These are phyloP conservation scores for Pseudomyrmex pallidus DNA, from an alignment of 1,140 invertebrate genomes.

Conservation along the genomic window DNA sequence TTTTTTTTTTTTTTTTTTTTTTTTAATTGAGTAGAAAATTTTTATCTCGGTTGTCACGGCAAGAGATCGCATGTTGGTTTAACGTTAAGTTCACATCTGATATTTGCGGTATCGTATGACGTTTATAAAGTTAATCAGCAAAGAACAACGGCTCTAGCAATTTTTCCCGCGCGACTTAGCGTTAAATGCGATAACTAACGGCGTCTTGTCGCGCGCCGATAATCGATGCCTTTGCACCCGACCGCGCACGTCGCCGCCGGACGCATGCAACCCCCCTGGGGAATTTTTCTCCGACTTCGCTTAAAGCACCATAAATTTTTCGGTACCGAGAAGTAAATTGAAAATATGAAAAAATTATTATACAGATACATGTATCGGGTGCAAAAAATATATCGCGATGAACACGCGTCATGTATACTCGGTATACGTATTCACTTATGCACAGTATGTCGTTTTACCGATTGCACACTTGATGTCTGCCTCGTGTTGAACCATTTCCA, in stretches of 20 bases:
- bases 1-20: too few relatives aligned
- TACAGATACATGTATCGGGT: neutral
- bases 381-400: neutral
- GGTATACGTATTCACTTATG: neutral
- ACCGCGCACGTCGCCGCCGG: conserved; percentile 1
- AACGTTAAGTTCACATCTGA: neutral
- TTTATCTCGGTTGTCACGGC: neutral
- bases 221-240: conserved; percentile 31
- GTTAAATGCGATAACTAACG: conserved; percentile 29
- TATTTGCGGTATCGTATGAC: neutral
- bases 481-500: neutral
- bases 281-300: neutral
- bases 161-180: conserved; percentile 11
- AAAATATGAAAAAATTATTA: neutral
- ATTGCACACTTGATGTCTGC: conserved; percentile 38
- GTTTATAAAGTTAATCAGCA: conserved; percentile 11
- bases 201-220: conserved; percentile 31
- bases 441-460: conserved; percentile 35
- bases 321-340: conserved; percentile 14
- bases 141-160: neutral
- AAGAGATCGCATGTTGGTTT: neutral
- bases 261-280: neutral
- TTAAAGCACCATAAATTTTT: conserved; percentile 17
- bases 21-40: neutral
- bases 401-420: neutral